phyloP scores from a whole-genome alignment of 2,888 invertebrate species.

The Aspidiotus rigidus region DNA sequence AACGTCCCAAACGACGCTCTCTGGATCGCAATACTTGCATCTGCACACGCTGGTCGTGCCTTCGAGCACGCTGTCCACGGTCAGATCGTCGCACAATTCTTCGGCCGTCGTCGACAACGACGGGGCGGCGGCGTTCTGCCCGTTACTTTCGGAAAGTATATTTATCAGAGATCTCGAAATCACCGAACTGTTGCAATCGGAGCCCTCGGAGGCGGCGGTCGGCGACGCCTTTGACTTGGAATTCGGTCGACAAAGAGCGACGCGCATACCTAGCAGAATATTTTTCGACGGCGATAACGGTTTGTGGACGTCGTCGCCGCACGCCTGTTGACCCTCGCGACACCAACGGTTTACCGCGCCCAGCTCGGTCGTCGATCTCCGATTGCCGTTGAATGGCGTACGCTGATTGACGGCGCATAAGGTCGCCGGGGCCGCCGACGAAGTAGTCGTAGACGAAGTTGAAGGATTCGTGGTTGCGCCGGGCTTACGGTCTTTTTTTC shows the following conservation, averaged over 20 bases:
- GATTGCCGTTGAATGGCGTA: background rate
- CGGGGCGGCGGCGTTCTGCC: background rate
- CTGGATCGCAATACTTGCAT: conserved; percentile 66
- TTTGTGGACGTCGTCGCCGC: background rate
- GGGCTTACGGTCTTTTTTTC: conserved; percentile 81
- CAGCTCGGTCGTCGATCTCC: background rate
- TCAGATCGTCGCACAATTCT: conserved; percentile 28
- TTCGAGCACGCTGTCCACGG: background rate
- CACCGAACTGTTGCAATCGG: conserved; percentile 6
- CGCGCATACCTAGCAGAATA: background rate
- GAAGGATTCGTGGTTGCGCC: conserved; percentile 27
- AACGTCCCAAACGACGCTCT: conserved; percentile 65
- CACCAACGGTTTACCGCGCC: background rate
- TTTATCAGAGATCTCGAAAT: conserved; percentile 19
- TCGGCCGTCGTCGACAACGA: conserved; percentile 7
- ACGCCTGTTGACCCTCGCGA: background rate
- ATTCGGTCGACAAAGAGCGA: background rate
- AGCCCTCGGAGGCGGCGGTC: background rate
- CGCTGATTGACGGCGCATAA: background rate
- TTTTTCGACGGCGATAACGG: conserved; percentile 7
- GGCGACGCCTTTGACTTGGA: background rate
- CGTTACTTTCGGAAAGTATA: conserved; percentile 16
- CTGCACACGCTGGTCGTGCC: conserved; percentile 47
- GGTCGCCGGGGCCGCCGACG: conserved; percentile 3
- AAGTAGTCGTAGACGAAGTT: background rate